Evolutionary conservation across 2,888 invertebrate species (phyloP), one percentile per base, ranked within the genome.

Genomic region (Troilus luridus): DNA sequence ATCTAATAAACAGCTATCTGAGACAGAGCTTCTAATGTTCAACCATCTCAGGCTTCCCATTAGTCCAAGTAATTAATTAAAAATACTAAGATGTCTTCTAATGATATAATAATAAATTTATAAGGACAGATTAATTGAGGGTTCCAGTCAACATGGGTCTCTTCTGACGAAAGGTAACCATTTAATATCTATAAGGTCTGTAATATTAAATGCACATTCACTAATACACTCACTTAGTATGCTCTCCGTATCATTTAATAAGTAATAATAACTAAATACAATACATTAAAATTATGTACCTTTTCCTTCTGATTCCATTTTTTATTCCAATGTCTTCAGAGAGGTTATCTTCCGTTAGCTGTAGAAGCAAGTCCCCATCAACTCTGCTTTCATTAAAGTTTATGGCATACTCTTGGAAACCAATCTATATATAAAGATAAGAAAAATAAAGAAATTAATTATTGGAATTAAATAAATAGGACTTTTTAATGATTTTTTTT

Each of bases 361-460:
- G 98, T 91, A 99, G 95, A 92, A 99, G 95, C 90, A 99, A 95
- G 95, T 99, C 99, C 12, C 99, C 99, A 94, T 99, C 99, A 60
- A 99, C 99, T 94, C 98, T 96, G 93, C 98, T 98, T 91, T 97
- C 97, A 88, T 96, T 96, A 94, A 99, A 99, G 94, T 97, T 97
- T 5, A 95, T 95, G 6, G 97, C 96, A 93, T 97, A 98, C 93
- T 97, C 97, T 24, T 96, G 96, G 94, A 99, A 99, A 0, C 99
- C 99, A 93, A 99, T 98, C 95, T 95, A 93, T 12, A 89, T 17
- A 88, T 56, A n/a, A 88, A 59, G 7, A 58, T 64, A 14, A 59
- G 21, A 21, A 62, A 62, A 62, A 56, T 56, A 24, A 64, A 67
- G 14, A 27, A 67, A 67, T 27, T 27, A 67, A 24, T 67, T 9